Base-by-base conservation (phyloP, 2,888 invertebrate species). In the Drosophila mayaguana region DNA sequence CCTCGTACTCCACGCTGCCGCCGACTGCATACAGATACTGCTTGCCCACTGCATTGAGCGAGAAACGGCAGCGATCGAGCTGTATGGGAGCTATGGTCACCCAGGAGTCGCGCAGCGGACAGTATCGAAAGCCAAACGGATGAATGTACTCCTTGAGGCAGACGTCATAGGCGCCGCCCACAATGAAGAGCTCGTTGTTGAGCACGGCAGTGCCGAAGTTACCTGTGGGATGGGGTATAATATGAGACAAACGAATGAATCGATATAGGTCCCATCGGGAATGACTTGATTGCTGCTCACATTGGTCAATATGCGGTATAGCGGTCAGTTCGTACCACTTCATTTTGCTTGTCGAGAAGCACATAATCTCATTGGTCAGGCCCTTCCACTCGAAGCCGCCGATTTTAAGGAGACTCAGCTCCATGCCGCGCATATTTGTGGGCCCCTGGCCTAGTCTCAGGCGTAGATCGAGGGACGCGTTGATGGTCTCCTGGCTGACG, bases 301-400 rank as follows among this genome's bases (percentile, higher is more conserved):
- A 96, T 90, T 96, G 96, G 82, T 96, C 95, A 8, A 96, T 95
- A 84, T 96, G 96, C 0, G 96, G 96, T 80, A 96, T 96, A 45
- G 94, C 94, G 4, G 96, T 95, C 34, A 96, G 90, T 77, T 94
- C 94, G 77, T 94, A 94, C 95, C 96, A 95, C 86, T 94, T 94
- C 11, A 94, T 93, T 63, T 93, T 93, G 53, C 94, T 93, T 0
- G 94, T 94, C 66, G 95, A 93, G 78, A 94, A 95, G 90, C 95
- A 96, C 45, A 95, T 95, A 28, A 96, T 94, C 90, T 95, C 95
- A 90, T 96, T 96, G 25, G 95, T 94, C 65, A 96, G 94, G 7
- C 96, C 95, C 75, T 94, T 94, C 50, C 94, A 93, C 48, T 95
- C 94, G 89, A 96, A 96, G 2, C 96, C 96, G 1, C 96, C 96